Evolutionary conservation across 2,888 invertebrate genomes (phyloP).

Genomic region (Hesperia comma): DNA sequence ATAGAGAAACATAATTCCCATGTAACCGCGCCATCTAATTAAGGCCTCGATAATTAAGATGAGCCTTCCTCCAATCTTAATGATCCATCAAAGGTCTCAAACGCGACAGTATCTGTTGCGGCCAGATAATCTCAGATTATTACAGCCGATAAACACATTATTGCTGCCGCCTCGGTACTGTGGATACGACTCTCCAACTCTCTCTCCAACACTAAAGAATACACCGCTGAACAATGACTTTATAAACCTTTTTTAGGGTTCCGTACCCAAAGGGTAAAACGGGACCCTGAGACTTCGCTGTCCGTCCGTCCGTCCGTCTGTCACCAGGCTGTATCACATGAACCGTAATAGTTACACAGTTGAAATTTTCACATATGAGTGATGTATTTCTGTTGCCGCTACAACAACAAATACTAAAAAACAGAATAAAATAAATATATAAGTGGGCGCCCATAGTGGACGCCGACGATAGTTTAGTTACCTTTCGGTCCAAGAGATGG

Average conservation of each 20-base stretch:
- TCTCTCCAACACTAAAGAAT: conserved; percentile 1
- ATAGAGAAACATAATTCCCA: conserved; percentile 7
- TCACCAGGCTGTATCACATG: too few species aligned
- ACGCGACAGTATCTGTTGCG: conserved; percentile 35
- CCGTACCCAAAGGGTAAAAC: too few species aligned
- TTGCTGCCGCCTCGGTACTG: neutral
- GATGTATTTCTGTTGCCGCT: too few species aligned
- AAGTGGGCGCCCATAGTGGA: too few species aligned
- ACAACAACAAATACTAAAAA: too few species aligned
- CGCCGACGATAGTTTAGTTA: too few species aligned
- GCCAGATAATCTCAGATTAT: conserved; percentile 28
- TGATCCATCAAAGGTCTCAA: conserved; percentile 50
- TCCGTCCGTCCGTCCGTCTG: too few species aligned
- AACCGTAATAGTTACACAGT: too few species aligned
- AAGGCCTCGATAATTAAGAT: conserved; percentile 42
- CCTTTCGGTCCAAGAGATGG: too few species aligned
- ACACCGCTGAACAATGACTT: neutral
- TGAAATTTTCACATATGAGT: too few species aligned
- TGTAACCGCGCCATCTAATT: conserved; percentile 39
- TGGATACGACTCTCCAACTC: conserved; percentile 9
- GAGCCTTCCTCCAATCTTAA: conserved; percentile 51
- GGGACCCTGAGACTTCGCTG: too few species aligned
- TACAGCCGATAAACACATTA: neutral
- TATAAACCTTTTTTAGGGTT: neutral
- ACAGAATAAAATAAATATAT: too few species aligned